Conservation (phyloP, 1,140 invertebrate genomes). For the Trichonephila clavata region DNA sequence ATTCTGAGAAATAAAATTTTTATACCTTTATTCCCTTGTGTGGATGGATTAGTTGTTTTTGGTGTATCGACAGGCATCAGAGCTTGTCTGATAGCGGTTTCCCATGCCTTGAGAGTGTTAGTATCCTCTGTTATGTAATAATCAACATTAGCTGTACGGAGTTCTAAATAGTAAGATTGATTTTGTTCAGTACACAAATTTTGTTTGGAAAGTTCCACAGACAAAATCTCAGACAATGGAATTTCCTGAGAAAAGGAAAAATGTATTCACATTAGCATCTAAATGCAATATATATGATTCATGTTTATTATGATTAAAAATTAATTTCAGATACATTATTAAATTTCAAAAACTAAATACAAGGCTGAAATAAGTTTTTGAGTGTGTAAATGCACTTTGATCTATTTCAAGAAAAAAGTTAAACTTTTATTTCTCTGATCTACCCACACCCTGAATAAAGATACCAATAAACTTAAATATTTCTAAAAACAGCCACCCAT, state of each 20-base stretch:
- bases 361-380: no score
- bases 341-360: no score
- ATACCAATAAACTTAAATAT: no score
- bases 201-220: conserved; percentile 85
- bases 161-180: conserved; percentile 92
- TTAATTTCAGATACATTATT: no score
- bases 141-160: conserved; percentile 91
- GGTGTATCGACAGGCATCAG: conserved; percentile 89
- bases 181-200: conserved; percentile 77
- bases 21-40: conserved; percentile 54
- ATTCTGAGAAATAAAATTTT: background rate
- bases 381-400: no score
- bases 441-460: no score
- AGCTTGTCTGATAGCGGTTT: conserved; percentile 95
- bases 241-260: conserved; percentile 85
- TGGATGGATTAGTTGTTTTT: background rate
- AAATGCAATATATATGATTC: no score
- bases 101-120: conserved; percentile 95
- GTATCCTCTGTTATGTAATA: conserved; percentile 93
- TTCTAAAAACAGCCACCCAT: no score
- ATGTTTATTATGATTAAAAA: no score
- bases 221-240: conserved; percentile 91
- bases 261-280: background rate
- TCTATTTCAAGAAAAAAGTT: no score
- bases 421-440: no score